Evolutionary conservation across 2,797 vertebrate species (phyloP), one percentile per base, ranked within the genome.

Genomic region (Macropus fuliginosus): DNA sequence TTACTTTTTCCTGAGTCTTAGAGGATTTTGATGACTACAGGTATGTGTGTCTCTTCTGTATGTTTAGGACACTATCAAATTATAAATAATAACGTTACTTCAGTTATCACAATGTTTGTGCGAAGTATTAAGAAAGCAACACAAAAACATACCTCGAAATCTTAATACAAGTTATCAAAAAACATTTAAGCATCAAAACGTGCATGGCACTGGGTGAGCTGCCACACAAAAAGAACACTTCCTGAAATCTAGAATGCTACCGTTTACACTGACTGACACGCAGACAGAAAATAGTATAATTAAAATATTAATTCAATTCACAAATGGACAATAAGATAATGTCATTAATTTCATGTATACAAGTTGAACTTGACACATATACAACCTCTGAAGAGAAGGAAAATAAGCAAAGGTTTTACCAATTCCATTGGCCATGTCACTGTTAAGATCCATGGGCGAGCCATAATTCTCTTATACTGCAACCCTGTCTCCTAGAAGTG

Each of bases 371-470:
- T 87, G 40, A 87, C 74, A 87, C 46, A 87, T 46, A 87, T 12
- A 46, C 24, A 87, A 87, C 40, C 34, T 90, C 3, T 31, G 28
- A 55, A 66, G 34, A 95, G 93, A 3, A 31, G 46, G 2, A 40
- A 62, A 9, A 96, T 87, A 94, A 46, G 56, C 9, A 95, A 21
- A 87, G 40, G 2, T 91, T n/a, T 98, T 98, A 99, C 99, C 98
- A 98, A 98, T 92, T 99, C 99, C 98, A 99, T 98, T 0, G 99
- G 99, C 99, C 99, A 99, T 0, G 99, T 99, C 98, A 99, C 99
- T 8, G 99, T 99, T 96, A 99, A 98, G 98, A 99, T 99, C 99
- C 99, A 99, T 0, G 99, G 99, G 97, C 99, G 99, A 27, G 99
- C 99, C 98, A 99, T 97, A 96, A 99, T 99, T 98, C 99, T 99